Evolutionary conservation across 2,113 vertebrate genomes (phyloP).

Genomic region (Tautogolabrus adspersus): DNA sequence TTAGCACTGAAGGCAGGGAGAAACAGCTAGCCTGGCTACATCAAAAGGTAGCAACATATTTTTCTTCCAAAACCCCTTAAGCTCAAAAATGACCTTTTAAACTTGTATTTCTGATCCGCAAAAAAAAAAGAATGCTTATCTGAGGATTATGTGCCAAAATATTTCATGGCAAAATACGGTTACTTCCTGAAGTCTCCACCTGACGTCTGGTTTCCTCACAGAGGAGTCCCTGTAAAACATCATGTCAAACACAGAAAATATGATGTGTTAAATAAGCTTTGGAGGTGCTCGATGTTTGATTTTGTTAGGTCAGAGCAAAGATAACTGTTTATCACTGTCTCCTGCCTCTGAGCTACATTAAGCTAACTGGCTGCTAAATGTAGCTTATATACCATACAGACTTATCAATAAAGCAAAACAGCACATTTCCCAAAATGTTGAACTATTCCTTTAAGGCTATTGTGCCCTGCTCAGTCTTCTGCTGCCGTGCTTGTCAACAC

Average conservation of each 20-base stretch:
- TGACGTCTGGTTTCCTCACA: too few species aligned
- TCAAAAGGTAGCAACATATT: background rate
- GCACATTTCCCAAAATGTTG: slow-evolving; percentile 21
- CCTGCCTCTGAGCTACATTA: background rate
- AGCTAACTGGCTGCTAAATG: background rate
- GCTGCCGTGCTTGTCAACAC: slow-evolving; percentile 32
- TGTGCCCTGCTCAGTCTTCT: slow-evolving; percentile 11
- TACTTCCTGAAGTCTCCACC: too few species aligned
- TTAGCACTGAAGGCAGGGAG: background rate
- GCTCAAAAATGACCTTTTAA: background rate
- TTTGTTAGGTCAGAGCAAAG: background rate
- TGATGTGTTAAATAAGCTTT: background rate
- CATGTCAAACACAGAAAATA: too few species aligned
- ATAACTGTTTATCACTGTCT: background rate
- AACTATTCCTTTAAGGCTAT: slow-evolving; percentile 24
- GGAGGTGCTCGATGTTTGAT: background rate
- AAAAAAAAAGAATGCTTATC: too few species aligned
- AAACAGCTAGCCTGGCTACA: background rate
- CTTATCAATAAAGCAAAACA: slow-evolving; percentile 15
- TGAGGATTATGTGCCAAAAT: too few species aligned
- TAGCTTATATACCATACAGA: background rate
- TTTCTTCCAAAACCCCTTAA: background rate
- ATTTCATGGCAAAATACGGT: too few species aligned
- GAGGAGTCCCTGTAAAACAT: too few species aligned
- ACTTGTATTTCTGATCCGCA: too few species aligned